Base-by-base conservation (phyloP, 1,140 invertebrate genomes). In the Oedothorax gibbosus region DNA sequence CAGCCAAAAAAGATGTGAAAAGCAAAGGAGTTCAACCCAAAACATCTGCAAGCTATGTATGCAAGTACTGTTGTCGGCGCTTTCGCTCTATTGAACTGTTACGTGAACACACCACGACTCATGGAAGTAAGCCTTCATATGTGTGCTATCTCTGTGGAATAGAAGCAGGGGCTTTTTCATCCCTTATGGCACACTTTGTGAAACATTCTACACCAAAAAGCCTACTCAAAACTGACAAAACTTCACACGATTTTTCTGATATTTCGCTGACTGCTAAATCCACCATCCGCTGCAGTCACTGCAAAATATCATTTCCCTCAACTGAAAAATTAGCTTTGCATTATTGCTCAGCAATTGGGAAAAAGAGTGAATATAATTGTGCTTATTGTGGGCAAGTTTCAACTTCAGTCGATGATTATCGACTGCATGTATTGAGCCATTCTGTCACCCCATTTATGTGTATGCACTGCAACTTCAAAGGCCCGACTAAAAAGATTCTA, bases 301-400 rank as follows among this genome's bases (percentile, higher is more conserved):
- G 83, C 21, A 85, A 78, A 85, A 20, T 14, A 54, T 21, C 15
- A 20, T 85, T 85, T 53, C 11, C 49, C 3, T 35, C 64, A 35
- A 77, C 60, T 21, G 60, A 77, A 60, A 77, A 71, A 53, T 78
- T 78, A 54, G 49, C 64, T 7, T 50, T 10, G 14, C 83, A 85
- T n/a, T 12, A 18, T 14, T 77, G 73, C 53, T 20, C 66, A 9
- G 11, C 18, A n/a, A 9, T 10, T 60, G 12, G 14, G 7, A 35
- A 71, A 21, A 85, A 85, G 18, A 78, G 15, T 62, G 83, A 85
- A 71, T 85, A 85, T 54, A 62, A 68, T 9, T 85, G 83, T 85
- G 57, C 73, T 62, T 85, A 85, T 71, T 85, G 83, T 62, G 73
- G 83, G 10, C 20, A 85, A 20, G 9, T 71, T 6, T 77, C 83